Evolutionary conservation across 2,797 vertebrate species (phyloP).

Genomic region (Toxotes lorentzi): DNA sequence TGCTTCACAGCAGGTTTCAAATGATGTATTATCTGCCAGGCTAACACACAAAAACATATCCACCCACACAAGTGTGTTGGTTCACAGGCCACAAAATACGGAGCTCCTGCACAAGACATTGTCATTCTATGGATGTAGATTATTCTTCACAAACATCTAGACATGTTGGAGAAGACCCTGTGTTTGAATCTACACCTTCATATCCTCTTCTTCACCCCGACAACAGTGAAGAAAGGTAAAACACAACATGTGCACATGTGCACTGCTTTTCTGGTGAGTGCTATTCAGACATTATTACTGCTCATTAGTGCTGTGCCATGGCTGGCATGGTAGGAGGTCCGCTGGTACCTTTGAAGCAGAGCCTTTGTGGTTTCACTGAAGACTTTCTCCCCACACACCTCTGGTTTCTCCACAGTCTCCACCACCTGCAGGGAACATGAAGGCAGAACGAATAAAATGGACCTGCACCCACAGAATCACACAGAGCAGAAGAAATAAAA

Average conservation of each 20-base stretch:
- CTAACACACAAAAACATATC: not conserved
- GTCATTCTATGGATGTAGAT: not conserved
- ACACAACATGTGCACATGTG: not conserved
- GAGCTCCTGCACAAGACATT: not conserved
- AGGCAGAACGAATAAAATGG: slow-evolving; percentile 18
- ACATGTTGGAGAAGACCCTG: not conserved
- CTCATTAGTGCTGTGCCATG: slow-evolving; percentile 20
- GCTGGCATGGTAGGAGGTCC: slow-evolving; percentile 8
- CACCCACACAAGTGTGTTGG: not conserved
- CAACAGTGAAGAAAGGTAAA: not conserved
- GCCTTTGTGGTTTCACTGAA: slow-evolving; percentile 88
- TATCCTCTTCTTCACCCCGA: not conserved
- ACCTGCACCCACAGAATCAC: not conserved
- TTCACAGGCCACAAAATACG: not conserved
- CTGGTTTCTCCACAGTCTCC: slow-evolving; percentile 58
- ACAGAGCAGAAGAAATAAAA: not conserved
- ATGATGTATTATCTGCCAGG: not conserved
- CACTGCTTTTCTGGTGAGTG: not conserved
- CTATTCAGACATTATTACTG: slow-evolving; percentile 11
- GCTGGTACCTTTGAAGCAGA: slow-evolving; percentile 88
- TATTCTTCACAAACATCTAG: not conserved
- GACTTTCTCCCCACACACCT: slow-evolving; percentile 84
- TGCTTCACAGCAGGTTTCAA: slow-evolving; percentile 1
- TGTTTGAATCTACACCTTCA: not conserved
- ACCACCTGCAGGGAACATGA: slow-evolving; percentile 67